These are phyloP conservation scores for Heliconius ismenius DNA, from an alignment of 2,888 invertebrate species.

Conservation along the genomic window DNA sequence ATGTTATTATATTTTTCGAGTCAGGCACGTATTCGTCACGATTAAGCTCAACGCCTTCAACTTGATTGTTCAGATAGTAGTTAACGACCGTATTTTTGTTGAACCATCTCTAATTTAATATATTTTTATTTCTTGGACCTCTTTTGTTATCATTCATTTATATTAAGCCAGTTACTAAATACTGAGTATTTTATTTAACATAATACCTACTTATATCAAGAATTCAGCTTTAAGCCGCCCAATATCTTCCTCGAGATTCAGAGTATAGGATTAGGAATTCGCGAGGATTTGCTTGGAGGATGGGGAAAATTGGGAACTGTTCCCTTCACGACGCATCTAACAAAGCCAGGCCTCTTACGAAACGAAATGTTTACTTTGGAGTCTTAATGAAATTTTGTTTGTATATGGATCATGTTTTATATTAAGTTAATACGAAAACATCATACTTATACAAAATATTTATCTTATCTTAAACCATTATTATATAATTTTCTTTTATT, in stretches of 20 bases:
- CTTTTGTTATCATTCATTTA: conserved; percentile 25
- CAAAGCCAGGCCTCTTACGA: conserved; percentile 61
- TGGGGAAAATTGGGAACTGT: conserved; percentile 73
- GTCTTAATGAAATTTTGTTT: conserved; percentile 57
- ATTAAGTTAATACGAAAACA: conserved; percentile 27
- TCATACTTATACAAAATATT: background rate
- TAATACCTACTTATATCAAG: conserved; percentile 24
- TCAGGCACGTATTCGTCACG: conserved; percentile 46
- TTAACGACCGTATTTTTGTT: conserved; percentile 39
- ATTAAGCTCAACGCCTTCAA: conserved; percentile 41
- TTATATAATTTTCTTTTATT: conserved; percentile 46
- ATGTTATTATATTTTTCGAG: conserved; percentile 42
- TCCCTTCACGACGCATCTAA: conserved; percentile 66
- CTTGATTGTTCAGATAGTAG: conserved; percentile 39
- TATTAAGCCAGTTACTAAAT: background rate
- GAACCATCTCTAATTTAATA: conserved; percentile 34
- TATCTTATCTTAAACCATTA: conserved; percentile 16
- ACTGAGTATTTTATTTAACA: conserved; percentile 12
- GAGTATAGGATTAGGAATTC: conserved; percentile 75
- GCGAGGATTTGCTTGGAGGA: conserved; percentile 74
- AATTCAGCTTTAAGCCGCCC: conserved; percentile 26
- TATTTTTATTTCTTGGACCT: conserved; percentile 30
- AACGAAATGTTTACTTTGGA: conserved; percentile 57
- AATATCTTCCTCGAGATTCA: conserved; percentile 56
- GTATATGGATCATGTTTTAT: conserved; percentile 31